These are phyloP conservation scores for Gadus macrocephalus DNA, from an alignment of 2,113 vertebrate species.

Conservation along the genomic window DNA sequence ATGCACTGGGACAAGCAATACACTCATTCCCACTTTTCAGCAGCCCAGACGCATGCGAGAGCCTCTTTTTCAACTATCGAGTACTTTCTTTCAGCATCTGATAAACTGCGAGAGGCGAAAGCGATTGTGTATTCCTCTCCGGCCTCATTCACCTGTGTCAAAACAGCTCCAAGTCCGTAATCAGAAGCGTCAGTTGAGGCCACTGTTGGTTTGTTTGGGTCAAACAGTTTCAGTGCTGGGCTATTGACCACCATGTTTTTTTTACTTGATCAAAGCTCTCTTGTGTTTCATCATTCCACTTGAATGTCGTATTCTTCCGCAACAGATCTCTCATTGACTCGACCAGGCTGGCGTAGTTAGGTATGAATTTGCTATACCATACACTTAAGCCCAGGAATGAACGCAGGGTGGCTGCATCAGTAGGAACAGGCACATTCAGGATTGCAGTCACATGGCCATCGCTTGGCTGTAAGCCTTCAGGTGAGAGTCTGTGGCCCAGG, in stretches of 20 bases:
- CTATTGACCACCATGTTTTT: constrained; percentile 9
- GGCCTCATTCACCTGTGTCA: constrained; percentile 14
- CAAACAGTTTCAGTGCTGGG: constrained; percentile 13
- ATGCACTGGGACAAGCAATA: no score
- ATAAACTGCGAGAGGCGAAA: constrained; percentile 17
- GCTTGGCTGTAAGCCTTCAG: constrained; percentile 14
- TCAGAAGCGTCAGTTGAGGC: constrained; percentile 24
- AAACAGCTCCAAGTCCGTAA: constrained; percentile 26
- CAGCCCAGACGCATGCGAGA: constrained; percentile 23
- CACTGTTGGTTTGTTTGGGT: constrained; percentile 20
- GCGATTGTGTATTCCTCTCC: constrained; percentile 13
- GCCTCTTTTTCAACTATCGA: constrained; percentile 16
- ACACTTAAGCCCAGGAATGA: constrained; percentile 17
- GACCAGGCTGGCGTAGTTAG: constrained; percentile 13
- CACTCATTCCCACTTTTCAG: constrained; percentile 16
- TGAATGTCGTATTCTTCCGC: constrained; percentile 19
- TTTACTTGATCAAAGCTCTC: constrained; percentile 19
- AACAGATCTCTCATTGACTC: constrained; percentile 23
- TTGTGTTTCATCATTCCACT: constrained; percentile 8
- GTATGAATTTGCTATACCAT: constrained; percentile 32
- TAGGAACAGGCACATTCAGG: constrained; percentile 14
- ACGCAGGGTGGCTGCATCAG: constrained; percentile 3
- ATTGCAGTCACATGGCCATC: constrained; percentile 21
- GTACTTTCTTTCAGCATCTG: constrained; percentile 20
- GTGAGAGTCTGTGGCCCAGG: constrained; percentile 10